These are phyloP conservation scores for Scomber japonicus DNA, from an alignment of 2,113 vertebrate species.

Conservation along the genomic window DNA sequence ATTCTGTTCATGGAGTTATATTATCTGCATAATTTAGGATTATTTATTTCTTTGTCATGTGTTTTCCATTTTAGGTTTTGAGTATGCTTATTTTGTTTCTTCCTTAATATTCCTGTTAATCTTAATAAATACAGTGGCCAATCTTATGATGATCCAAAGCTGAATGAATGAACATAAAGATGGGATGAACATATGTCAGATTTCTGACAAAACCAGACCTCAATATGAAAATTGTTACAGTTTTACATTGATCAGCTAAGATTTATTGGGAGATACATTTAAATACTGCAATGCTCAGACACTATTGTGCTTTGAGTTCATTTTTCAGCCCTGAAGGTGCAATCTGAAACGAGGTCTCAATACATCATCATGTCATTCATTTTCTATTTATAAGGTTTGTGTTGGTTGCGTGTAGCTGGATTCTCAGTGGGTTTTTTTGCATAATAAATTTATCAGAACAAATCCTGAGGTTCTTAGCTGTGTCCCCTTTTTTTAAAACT, in stretches of 20 bases:
- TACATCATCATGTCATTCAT: conserved; percentile 4
- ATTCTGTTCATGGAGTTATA: not conserved
- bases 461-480: conserved; percentile 1
- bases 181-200: too few species aligned
- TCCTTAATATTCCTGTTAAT: too few species aligned
- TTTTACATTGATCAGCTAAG: not conserved
- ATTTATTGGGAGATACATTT: not conserved
- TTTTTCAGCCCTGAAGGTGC: not conserved
- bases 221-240: not conserved
- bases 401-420: not conserved
- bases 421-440: not conserved
- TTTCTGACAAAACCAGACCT: not conserved
- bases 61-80: too few species aligned
- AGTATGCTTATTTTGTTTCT: too few species aligned
- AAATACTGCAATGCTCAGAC: not conserved
- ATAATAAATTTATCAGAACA: conserved; percentile 26
- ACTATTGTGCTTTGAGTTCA: not conserved
- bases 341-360: not conserved
- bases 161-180: too few species aligned
- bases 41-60: too few species aligned
- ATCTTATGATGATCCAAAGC: too few species aligned
- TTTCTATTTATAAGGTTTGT: not conserved
- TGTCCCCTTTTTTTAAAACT: not conserved
- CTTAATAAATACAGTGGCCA: too few species aligned
- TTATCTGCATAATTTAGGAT: too few species aligned